Conservation (phyloP, 2,888 invertebrate genomes). For the Andrena camellia region DNA sequence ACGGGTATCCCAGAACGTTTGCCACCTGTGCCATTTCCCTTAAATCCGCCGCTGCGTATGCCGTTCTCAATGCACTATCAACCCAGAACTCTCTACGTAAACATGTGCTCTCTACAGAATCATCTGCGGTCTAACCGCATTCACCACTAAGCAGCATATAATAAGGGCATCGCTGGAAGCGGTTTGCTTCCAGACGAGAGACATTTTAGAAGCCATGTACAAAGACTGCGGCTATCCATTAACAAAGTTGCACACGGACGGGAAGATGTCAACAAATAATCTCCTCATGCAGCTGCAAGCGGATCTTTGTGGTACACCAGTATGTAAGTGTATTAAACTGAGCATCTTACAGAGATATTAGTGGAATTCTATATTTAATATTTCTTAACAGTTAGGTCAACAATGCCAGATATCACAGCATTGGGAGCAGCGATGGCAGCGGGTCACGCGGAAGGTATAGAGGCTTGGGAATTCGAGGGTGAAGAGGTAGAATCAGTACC, state of each 20-base stretch:
- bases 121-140: conserved; percentile 97
- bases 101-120: conserved; percentile 87
- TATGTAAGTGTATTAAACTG: conserved; percentile 88
- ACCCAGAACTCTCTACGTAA: neutral
- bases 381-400: conserved; percentile 89
- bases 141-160: conserved; percentile 96
- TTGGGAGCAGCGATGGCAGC: conserved; percentile 98
- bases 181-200: conserved; percentile 98
- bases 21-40: no score
- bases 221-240: conserved; percentile 95
- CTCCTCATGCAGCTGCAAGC: conserved; percentile 98
- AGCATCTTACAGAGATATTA: neutral
- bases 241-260: conserved; percentile 95
- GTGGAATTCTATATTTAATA: neutral
- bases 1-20: no score
- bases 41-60: no score
- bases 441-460: conserved; percentile 91
- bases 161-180: conserved; percentile 97
- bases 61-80: neutral
- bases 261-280: conserved; percentile 95
- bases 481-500: conserved; percentile 87
- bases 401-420: conserved; percentile 95
- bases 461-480: conserved; percentile 89
- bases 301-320: conserved; percentile 95
- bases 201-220: conserved; percentile 97